Base-by-base conservation (phyloP, 1,140 invertebrate genomes). In the Aphelinus certus region DNA sequence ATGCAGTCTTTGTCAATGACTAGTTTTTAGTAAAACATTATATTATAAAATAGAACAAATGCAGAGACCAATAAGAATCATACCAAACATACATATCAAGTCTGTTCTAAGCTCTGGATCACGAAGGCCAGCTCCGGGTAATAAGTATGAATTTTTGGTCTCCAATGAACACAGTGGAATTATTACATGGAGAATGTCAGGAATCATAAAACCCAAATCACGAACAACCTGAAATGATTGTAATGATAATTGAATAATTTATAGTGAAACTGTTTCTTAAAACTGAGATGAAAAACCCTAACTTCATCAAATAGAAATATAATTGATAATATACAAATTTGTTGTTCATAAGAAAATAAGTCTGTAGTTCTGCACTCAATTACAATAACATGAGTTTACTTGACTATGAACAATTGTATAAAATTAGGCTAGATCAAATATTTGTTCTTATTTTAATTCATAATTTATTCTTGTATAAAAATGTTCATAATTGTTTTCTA, bases 151-250 rank as follows among this genome's bases (percentile, higher is more conserved):
- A 57, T 78, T 78, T 78, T 82, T 81, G 65, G 81, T 83, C 51
- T 83, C 79, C 58, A 89, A 81, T 62, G 86, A 80, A 83, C 86
- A 89, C 1, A 92, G 78, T 26, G 92, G 91, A 62, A 94, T 87
- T 49, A 90, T 67, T 43, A 94, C 87, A 79, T 94, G 92, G 9
- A 94, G 84, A 61, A 93, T 81, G 82, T 95, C 93, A 3, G 93
- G 93, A 64, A 93, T 87, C 93, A 94, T 94, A 77, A 95, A 91
- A 42, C 91, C 92, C 68, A 94, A 86, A 84, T 94, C 92, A 6
- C 93, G 89, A 68, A 92, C 87, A 65, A 93, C 91, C 89, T 91
- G 80, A 66, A 81, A 71, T 3, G 71, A n/a, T 45, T 60, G 1
- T 49, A 48, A 64, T 68, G 5, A 46, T 53, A 10, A 42, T 2